These are phyloP conservation scores for Labrus mixtus DNA, from an alignment of 2,113 vertebrate genomes.

Conservation along the genomic window DNA sequence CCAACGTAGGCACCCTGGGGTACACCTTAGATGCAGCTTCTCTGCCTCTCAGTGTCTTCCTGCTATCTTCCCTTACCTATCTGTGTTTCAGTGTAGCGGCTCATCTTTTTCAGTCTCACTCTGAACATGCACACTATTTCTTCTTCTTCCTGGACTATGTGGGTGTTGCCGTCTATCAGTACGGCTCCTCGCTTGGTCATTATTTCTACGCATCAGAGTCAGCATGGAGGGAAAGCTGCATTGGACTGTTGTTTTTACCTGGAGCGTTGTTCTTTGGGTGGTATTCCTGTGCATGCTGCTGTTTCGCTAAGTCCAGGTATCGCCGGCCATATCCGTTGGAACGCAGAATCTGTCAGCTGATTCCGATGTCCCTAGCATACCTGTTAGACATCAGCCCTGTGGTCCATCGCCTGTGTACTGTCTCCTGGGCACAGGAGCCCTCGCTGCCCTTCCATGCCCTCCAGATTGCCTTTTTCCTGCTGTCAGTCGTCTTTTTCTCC, in stretches of 20 bases:
- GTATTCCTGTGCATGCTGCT: slow-evolving; percentile 91
- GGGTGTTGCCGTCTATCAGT: slow-evolving; percentile 92
- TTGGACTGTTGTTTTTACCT: slow-evolving; percentile 88
- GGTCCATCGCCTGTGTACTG: slow-evolving; percentile 85
- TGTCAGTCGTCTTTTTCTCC: slow-evolving; percentile 93
- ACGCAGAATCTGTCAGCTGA: slow-evolving; percentile 92
- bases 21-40: slow-evolving; percentile 68
- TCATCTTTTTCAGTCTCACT: slow-evolving; percentile 94
- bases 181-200: slow-evolving; percentile 90
- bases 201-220: slow-evolving; percentile 92
- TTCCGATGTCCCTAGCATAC: slow-evolving; percentile 89
- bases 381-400: slow-evolving; percentile 92
- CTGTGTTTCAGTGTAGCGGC: slow-evolving; percentile 90
- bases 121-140: slow-evolving; percentile 90
- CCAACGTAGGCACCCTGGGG: slow-evolving; percentile 80
- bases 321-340: slow-evolving; percentile 89
- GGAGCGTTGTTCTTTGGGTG: slow-evolving; percentile 89
- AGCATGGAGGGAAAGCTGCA: slow-evolving; percentile 85
- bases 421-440: slow-evolving; percentile 84
- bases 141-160: slow-evolving; percentile 95
- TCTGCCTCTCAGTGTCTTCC: slow-evolving; percentile 88
- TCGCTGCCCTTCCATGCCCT: slow-evolving; percentile 88
- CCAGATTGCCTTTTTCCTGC: slow-evolving; percentile 90
- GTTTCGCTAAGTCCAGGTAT: slow-evolving; percentile 91
- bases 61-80: slow-evolving; percentile 88